phyloP scores from a whole-genome alignment of 1,140 invertebrate genomes.

The Battus philenor region DNA sequence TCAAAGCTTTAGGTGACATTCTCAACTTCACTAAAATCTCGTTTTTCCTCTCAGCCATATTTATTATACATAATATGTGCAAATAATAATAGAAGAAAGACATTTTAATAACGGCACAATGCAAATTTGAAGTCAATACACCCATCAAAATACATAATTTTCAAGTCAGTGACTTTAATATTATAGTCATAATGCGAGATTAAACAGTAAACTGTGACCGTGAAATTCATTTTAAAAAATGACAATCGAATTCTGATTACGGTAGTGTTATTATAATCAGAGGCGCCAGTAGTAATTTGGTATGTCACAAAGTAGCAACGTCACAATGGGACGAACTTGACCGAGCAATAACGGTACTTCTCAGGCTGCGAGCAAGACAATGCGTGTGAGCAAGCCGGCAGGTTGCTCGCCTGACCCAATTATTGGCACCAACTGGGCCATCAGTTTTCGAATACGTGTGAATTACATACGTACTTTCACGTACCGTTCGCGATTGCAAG shows the following conservation, averaged over 20 bases:
- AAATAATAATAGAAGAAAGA: too few species aligned
- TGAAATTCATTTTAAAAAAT: background rate
- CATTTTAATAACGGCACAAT: too few species aligned
- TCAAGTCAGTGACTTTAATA: conserved; percentile 1
- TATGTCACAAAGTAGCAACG: conserved; percentile 37
- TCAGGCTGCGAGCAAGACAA: conserved; percentile 48
- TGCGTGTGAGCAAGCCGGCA: conserved; percentile 58
- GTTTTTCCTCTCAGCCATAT: too few species aligned
- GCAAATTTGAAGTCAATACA: conserved; percentile 5
- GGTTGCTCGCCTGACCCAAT: conserved; percentile 69
- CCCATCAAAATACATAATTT: background rate
- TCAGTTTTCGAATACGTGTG: conserved; percentile 54
- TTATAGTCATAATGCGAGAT: background rate
- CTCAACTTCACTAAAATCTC: too few species aligned
- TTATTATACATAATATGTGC: too few species aligned
- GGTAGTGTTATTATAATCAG: background rate
- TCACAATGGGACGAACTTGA: conserved; percentile 59
- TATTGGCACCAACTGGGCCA: conserved; percentile 48
- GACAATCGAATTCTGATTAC: background rate
- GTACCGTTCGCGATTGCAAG: conserved; percentile 15
- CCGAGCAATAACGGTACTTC: conserved; percentile 58
- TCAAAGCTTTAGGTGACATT: too few species aligned
- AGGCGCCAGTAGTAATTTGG: conserved; percentile 22
- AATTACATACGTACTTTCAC: conserved; percentile 42
- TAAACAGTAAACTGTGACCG: background rate